These are phyloP conservation scores for Stenotaenia linearis DNA, from an alignment of 2,888 invertebrate species.

Conservation along the genomic window DNA sequence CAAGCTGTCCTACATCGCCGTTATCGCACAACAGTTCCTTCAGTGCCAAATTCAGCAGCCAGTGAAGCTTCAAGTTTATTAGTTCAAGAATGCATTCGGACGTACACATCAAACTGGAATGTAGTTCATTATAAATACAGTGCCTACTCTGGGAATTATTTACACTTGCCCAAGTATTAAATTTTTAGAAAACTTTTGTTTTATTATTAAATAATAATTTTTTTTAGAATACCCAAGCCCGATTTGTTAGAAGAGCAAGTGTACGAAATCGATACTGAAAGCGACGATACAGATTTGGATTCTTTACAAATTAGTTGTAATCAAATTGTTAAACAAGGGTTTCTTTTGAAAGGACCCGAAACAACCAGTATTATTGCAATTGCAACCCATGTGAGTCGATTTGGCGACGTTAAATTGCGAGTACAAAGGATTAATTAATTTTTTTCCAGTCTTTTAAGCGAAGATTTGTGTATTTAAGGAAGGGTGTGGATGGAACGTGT, in stretches of 20 bases:
- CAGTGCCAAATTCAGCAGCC: constrained; percentile 52
- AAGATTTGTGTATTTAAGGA: constrained; percentile 79
- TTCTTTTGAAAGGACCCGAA: constrained; percentile 85
- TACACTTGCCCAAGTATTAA: constrained; percentile 72
- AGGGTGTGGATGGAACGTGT: constrained; percentile 85
- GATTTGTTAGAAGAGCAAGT: constrained; percentile 70
- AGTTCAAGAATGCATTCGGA: constrained; percentile 62
- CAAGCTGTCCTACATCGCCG: constrained; percentile 57
- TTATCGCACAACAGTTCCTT: constrained; percentile 69
- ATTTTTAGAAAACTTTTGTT: not conserved
- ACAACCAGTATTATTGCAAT: constrained; percentile 83
- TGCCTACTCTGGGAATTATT: constrained; percentile 78
- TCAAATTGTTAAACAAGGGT: constrained; percentile 77
- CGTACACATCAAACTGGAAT: constrained; percentile 83
- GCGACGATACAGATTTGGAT: constrained; percentile 67
- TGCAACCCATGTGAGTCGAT: constrained; percentile 62
- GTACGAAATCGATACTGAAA: constrained; percentile 83
- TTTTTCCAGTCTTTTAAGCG: constrained; percentile 69
- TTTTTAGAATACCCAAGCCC: constrained; percentile 50
- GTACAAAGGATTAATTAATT: constrained; percentile 17
- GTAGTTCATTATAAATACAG: constrained; percentile 86
- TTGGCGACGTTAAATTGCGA: not conserved
- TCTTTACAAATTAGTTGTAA: constrained; percentile 26
- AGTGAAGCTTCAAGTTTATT: constrained; percentile 57
- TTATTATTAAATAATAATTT: not conserved